phyloP scores from a whole-genome alignment of 1,140 invertebrate genomes.

The Coelopa frigida region DNA sequence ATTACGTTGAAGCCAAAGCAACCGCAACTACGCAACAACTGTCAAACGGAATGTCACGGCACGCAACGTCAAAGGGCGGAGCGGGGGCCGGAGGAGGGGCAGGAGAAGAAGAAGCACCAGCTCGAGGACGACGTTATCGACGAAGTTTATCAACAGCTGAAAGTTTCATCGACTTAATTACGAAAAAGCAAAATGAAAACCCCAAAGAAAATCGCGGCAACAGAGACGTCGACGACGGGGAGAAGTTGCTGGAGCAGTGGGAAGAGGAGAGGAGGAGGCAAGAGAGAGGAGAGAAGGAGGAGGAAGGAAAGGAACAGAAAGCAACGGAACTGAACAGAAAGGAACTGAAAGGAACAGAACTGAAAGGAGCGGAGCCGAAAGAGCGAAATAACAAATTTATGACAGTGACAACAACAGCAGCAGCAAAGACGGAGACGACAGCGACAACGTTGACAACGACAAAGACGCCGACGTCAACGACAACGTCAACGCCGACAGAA shows the following conservation, averaged over 20 bases:
- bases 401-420: not conserved
- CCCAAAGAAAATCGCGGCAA: conserved; percentile 6
- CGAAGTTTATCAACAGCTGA: conserved; percentile 30
- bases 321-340: not conserved
- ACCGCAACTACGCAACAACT: too few relatives aligned
- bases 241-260: not conserved
- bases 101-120: too few relatives aligned
- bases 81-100: too few relatives aligned
- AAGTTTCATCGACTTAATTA: conserved; percentile 43
- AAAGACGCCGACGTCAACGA: not conserved
- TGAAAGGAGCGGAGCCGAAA: not conserved
- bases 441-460: not conserved
- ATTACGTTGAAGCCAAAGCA: too few relatives aligned
- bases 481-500: not conserved
- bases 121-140: conserved; percentile 16
- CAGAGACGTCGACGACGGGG: not conserved
- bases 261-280: conserved; percentile 5
- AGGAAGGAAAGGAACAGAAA: conserved; percentile 1
- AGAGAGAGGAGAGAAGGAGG: not conserved
- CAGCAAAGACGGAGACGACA: not conserved
- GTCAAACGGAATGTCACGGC: too few relatives aligned
- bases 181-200: conserved; percentile 20
- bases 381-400: not conserved
- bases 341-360: not conserved
- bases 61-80: too few relatives aligned